Percentiles rank a stretch among this genome's conserved stretches.
phyloP scores from a whole-genome alignment of 1,140 invertebrate species.

The Spodoptera litura region DNA sequence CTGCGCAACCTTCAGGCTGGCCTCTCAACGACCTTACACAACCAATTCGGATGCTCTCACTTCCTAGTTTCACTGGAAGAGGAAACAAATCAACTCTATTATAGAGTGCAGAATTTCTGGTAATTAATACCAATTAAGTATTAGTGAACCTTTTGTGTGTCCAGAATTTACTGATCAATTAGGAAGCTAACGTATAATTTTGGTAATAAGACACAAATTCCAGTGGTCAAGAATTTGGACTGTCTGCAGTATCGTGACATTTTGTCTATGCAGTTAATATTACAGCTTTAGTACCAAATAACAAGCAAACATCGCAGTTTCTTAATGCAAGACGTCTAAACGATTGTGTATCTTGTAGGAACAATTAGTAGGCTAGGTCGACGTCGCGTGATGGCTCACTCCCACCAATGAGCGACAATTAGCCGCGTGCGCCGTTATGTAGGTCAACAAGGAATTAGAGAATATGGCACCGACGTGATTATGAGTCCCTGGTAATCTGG shows the following conservation, averaged over 20 bases:
- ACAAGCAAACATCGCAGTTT: conserved; percentile 4
- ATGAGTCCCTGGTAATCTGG: conserved; percentile 25
- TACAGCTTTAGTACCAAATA: neutral
- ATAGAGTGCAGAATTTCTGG: too few relatives aligned
- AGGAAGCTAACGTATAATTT: too few relatives aligned
- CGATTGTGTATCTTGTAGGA: conserved; percentile 28
- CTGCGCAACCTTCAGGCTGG: conserved; percentile 52
- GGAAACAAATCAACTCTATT: neutral
- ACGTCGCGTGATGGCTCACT: conserved; percentile 57
- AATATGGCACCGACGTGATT: conserved; percentile 28
- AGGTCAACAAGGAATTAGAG: conserved; percentile 68
- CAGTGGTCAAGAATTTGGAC: too few relatives aligned
- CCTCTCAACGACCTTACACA: conserved; percentile 52
- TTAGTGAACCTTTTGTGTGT: too few relatives aligned
- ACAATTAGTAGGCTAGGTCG: conserved; percentile 68
- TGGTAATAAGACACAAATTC: too few relatives aligned
- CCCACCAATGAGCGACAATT: conserved; percentile 73
- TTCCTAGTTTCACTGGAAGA: conserved; percentile 53
- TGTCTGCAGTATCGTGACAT: too few relatives aligned
- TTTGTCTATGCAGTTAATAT: too few relatives aligned
- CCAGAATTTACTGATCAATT: too few relatives aligned
- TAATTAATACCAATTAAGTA: too few relatives aligned
- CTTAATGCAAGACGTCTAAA: conserved; percentile 4
- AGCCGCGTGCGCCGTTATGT: conserved; percentile 66
- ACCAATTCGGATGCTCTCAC: conserved; percentile 55